phyloP scores from a whole-genome alignment of 2,797 vertebrate species.

The Thripadectes ignobilis region DNA sequence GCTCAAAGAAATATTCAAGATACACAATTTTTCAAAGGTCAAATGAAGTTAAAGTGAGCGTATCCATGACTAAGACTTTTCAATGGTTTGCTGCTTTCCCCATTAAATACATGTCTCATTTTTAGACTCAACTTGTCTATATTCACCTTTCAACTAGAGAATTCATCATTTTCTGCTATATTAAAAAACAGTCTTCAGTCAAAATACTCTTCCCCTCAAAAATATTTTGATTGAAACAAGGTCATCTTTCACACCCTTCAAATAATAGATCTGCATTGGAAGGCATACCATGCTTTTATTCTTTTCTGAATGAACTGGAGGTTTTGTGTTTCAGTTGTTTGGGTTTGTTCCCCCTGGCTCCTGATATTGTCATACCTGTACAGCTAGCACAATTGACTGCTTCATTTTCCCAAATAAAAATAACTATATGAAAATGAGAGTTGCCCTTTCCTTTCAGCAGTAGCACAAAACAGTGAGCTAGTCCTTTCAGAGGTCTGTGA shows the following conservation, averaged over 20 bases:
- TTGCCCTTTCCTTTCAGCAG: neutral
- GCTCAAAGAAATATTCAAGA: neutral
- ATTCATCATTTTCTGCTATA: neutral
- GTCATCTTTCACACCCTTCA: neutral
- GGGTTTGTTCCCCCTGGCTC: rapidly evolving
- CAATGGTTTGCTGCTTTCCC: neutral
- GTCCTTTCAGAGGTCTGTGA: neutral
- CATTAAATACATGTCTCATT: neutral
- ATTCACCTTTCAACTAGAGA: neutral
- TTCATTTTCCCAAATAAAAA: neutral
- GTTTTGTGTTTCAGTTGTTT: neutral
- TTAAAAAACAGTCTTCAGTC: neutral
- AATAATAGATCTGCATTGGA: neutral
- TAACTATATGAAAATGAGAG: neutral
- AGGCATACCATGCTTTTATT: neutral
- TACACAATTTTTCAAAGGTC: neutral
- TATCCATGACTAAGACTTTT: neutral
- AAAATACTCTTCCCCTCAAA: neutral
- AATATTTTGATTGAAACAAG: neutral
- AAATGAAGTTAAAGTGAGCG: neutral
- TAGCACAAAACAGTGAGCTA: neutral
- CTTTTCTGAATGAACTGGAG: neutral
- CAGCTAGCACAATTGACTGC: neutral
- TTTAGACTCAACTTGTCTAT: neutral
- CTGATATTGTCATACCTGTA: neutral